A percentile compares a stretch with the other conserved stretches of the same genome.
Conservation (phyloP, 2,797 vertebrate genomes). For the Anguilla obscura region DNA sequence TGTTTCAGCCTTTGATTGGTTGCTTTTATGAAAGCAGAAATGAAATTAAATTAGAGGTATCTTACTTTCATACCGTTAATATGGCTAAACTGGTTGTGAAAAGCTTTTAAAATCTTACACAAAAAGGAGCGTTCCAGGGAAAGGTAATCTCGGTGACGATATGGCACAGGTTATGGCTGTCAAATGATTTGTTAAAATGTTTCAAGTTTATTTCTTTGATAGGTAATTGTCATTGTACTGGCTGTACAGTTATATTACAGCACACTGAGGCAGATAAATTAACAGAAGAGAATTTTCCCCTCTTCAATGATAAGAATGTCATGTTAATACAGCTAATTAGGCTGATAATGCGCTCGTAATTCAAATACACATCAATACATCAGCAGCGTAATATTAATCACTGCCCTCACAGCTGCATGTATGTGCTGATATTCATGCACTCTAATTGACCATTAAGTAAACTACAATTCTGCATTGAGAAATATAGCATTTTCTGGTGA, state of each 20-base stretch:
- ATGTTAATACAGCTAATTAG: neutral
- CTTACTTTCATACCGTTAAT: neutral
- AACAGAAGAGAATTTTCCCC: neutral
- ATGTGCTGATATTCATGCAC: neutral
- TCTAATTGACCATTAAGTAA: too few species aligned
- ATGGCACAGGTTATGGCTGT: neutral
- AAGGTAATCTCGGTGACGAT: neutral
- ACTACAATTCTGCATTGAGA: neutral
- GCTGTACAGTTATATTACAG: neutral
- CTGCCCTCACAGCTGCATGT: neutral
- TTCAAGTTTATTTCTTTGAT: neutral
- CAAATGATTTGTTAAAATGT: slow-evolving; percentile 5
- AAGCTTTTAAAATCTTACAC: neutral
- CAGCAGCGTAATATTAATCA: neutral
- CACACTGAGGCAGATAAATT: neutral
- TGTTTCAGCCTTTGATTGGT: neutral
- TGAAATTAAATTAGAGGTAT: neutral
- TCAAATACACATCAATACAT: neutral
- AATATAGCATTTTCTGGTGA: neutral
- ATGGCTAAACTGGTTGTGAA: neutral
- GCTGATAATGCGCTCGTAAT: neutral
- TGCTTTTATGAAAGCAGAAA: neutral
- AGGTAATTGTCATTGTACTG: neutral
- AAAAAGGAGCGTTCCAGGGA: neutral
- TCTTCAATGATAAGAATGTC: neutral